Conservation (phyloP, 2,797 vertebrate genomes). For the Danio aesculapii region DNA sequence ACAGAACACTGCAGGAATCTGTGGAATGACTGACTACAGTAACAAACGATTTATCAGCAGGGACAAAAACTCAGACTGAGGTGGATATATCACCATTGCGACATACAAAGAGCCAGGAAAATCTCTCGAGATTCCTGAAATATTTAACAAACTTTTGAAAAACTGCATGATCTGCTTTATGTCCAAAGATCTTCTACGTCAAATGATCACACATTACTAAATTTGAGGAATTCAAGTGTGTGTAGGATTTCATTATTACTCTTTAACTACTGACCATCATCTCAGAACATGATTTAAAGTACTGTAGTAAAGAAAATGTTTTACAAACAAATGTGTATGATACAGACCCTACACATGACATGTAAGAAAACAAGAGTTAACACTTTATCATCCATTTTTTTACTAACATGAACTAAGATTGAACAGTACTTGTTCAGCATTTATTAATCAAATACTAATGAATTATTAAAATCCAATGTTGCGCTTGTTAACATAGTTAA, state of each 20-base stretch:
- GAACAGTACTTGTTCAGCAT: too few species aligned
- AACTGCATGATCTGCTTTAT: slow-evolving; percentile 36
- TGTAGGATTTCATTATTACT: not conserved
- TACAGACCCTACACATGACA: too few species aligned
- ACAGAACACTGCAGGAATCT: slow-evolving; percentile 44
- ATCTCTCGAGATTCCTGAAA: slow-evolving; percentile 42
- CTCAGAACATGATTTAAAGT: not conserved
- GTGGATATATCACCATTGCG: slow-evolving; percentile 18
- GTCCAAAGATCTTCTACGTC: slow-evolving; percentile 8
- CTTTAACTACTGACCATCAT: not conserved
- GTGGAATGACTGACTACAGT: slow-evolving; percentile 32
- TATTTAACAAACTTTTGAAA: slow-evolving; percentile 51
- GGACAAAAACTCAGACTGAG: slow-evolving; percentile 39
- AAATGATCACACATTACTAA: slow-evolving; percentile 15
- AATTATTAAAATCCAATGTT: too few species aligned
- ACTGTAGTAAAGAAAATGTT: not conserved
- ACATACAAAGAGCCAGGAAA: slow-evolving; percentile 15
- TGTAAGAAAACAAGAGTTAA: too few species aligned
- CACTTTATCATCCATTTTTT: too few species aligned
- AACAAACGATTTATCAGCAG: slow-evolving; percentile 43
- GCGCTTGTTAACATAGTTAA: too few species aligned
- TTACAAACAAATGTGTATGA: too few species aligned
- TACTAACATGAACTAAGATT: too few species aligned
- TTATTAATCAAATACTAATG: too few species aligned
- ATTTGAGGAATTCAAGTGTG: slow-evolving; percentile 16